A percentile compares a stretch with the other conserved stretches of the same genome.
phyloP scores from a whole-genome alignment of 2,797 vertebrate genomes.

The Girardinus metallicus region DNA sequence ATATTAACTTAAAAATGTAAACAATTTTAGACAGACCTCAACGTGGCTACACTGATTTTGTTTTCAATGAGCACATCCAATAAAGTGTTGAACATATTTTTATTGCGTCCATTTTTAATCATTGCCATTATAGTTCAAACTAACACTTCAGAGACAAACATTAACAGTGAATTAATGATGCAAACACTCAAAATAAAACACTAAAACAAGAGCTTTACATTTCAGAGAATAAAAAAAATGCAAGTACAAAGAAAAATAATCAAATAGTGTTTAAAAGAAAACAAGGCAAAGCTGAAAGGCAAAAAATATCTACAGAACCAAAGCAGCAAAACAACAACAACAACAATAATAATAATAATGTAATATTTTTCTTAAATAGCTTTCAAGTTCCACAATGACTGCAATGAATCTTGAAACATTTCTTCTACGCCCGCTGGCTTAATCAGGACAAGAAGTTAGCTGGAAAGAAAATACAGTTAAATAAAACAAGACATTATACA shows the following conservation, averaged over 20 bases:
- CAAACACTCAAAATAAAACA: slow-evolving; percentile 64
- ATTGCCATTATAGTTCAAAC: slow-evolving; percentile 53
- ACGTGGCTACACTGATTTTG: background rate
- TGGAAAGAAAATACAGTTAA: slow-evolving; percentile 36
- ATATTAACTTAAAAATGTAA: background rate
- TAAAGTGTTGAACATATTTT: slow-evolving; percentile 9
- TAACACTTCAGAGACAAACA: slow-evolving; percentile 71
- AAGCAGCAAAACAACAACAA: slow-evolving; percentile 46
- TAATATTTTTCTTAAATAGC: slow-evolving; percentile 49
- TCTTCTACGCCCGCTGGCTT: slow-evolving; percentile 56
- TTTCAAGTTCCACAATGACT: slow-evolving; percentile 47
- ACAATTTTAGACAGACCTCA: background rate
- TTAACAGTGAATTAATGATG: slow-evolving; percentile 45
- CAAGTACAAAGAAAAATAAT: slow-evolving; percentile 51
- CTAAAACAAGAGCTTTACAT: slow-evolving; percentile 51
- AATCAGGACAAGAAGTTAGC: slow-evolving; percentile 62
- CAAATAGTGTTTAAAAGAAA: slow-evolving; percentile 51
- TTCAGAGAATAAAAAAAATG: slow-evolving; percentile 53
- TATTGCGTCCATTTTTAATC: slow-evolving; percentile 68
- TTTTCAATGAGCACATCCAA: slow-evolving; percentile 26
- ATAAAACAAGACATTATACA: background rate
- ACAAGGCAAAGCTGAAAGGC: slow-evolving; percentile 72
- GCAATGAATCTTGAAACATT: slow-evolving; percentile 61
- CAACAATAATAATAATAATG: slow-evolving; percentile 53
- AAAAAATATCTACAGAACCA: slow-evolving; percentile 62